phyloP scores from a whole-genome alignment of 1,140 invertebrate genomes.

The Aethina tumida region DNA sequence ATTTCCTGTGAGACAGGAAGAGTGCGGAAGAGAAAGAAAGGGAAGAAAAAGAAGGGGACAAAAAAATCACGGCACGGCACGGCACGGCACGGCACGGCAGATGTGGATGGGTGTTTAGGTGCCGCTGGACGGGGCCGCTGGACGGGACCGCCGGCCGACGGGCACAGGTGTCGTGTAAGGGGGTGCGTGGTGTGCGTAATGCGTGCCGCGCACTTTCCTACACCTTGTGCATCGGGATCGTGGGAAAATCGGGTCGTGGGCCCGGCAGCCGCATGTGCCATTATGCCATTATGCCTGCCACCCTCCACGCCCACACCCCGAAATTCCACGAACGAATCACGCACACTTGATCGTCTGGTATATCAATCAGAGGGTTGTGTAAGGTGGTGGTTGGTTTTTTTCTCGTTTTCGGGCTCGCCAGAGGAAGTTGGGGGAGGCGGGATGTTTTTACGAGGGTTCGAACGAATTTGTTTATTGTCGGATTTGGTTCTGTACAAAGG shows the following conservation, averaged over 20 bases:
- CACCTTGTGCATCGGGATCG: slow-evolving; percentile 20
- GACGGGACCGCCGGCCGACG: slow-evolving; percentile 9
- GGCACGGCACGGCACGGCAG: no score
- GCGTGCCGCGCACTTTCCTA: slow-evolving; percentile 18
- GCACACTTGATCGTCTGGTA: slow-evolving; percentile 12
- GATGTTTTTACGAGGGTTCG: no score
- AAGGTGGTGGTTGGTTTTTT: no score
- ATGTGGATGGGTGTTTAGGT: not conserved
- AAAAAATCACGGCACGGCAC: not conserved
- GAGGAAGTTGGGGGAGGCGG: no score
- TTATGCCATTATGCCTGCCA: slow-evolving; percentile 18
- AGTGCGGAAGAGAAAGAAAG: not conserved
- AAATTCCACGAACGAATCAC: no score
- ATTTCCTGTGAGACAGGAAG: slow-evolving; percentile 4
- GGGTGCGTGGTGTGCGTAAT: slow-evolving; percentile 11
- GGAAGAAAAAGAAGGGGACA: not conserved
- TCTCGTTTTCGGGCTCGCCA: no score
- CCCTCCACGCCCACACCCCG: no score
- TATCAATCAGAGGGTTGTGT: no score
- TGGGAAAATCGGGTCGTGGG: slow-evolving; percentile 24
- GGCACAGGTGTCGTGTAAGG: slow-evolving; percentile 18
- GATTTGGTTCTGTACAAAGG: no score
- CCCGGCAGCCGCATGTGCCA: slow-evolving; percentile 12
- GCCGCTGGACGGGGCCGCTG: slow-evolving; percentile 14
- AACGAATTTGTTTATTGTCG: no score